phyloP scores from a whole-genome alignment of 2,888 invertebrate genomes.

The Eupithecia dodoneata region DNA sequence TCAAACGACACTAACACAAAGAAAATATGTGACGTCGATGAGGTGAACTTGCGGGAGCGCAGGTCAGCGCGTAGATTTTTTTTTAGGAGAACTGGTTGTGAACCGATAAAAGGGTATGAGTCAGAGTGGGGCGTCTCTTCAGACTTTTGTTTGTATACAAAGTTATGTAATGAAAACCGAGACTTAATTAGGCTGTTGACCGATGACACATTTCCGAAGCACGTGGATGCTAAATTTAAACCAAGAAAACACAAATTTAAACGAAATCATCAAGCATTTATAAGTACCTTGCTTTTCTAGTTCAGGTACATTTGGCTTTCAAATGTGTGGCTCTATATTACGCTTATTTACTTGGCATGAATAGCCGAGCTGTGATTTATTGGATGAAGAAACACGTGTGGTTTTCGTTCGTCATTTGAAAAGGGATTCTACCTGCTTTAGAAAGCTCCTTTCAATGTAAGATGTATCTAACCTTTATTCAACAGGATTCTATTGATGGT shows the following conservation, averaged over 20 bases:
- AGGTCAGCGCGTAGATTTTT: slow-evolving; percentile 74
- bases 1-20: slow-evolving; percentile 55
- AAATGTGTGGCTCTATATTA: slow-evolving; percentile 32
- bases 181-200: slow-evolving; percentile 17
- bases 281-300: slow-evolving; percentile 19
- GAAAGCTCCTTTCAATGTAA: slow-evolving; percentile 61
- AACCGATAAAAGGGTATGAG: slow-evolving; percentile 73
- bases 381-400: slow-evolving; percentile 70
- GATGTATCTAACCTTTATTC: slow-evolving; percentile 70
- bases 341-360: slow-evolving; percentile 49
- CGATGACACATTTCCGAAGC: slow-evolving; percentile 14
- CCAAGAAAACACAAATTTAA: neutral
- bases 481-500: slow-evolving; percentile 64
- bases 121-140: slow-evolving; percentile 59
- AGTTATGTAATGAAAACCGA: slow-evolving; percentile 36
- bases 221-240: slow-evolving; percentile 4
- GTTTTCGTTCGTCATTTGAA: slow-evolving; percentile 63
- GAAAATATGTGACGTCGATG: slow-evolving; percentile 31
- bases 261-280: neutral
- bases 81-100: slow-evolving; percentile 72
- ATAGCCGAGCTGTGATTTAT: slow-evolving; percentile 70
- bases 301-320: slow-evolving; percentile 38
- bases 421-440: slow-evolving; percentile 78
- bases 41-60: slow-evolving; percentile 64
- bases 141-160: slow-evolving; percentile 41